These are phyloP conservation scores for Agonopterix heracliana DNA, from an alignment of 2,888 invertebrate genomes.

Conservation along the genomic window DNA sequence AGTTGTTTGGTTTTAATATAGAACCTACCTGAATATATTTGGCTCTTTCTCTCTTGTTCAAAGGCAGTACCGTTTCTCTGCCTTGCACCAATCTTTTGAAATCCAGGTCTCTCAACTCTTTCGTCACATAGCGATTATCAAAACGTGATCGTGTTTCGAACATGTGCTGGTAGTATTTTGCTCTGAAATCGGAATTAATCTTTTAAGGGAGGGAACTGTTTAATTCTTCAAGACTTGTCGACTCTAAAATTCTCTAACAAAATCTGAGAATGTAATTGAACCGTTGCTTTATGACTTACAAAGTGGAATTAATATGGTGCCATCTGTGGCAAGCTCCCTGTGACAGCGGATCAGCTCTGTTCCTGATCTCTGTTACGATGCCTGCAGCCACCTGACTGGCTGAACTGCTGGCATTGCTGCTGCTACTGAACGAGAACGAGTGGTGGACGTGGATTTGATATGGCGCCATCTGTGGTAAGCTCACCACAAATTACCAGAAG, in stretches of 20 bases:
- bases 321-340: too few relatives aligned
- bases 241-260: too few relatives aligned
- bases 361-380: conserved; percentile 78
- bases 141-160: conserved; percentile 81
- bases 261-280: too few relatives aligned
- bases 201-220: too few relatives aligned
- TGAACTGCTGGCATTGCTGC: conserved; percentile 39
- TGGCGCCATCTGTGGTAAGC: too few relatives aligned
- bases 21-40: conserved; percentile 77
- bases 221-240: too few relatives aligned
- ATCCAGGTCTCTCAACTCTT: conserved; percentile 80
- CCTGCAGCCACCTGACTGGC: conserved; percentile 71
- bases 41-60: conserved; percentile 78
- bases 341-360: conserved; percentile 74
- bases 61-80: conserved; percentile 80
- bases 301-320: too few relatives aligned
- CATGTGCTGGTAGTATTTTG: conserved; percentile 82
- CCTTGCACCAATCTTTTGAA: conserved; percentile 73
- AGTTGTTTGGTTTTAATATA: too few relatives aligned
- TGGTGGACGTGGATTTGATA: conserved; percentile 42
- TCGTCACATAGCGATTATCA: conserved; percentile 83
- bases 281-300: too few relatives aligned
- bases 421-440: conserved; percentile 44
- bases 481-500: conserved; percentile 56
- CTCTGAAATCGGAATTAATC: conserved; percentile 57